phyloP scores from a whole-genome alignment of 1,140 invertebrate genomes.

The Orchesella cincta region DNA sequence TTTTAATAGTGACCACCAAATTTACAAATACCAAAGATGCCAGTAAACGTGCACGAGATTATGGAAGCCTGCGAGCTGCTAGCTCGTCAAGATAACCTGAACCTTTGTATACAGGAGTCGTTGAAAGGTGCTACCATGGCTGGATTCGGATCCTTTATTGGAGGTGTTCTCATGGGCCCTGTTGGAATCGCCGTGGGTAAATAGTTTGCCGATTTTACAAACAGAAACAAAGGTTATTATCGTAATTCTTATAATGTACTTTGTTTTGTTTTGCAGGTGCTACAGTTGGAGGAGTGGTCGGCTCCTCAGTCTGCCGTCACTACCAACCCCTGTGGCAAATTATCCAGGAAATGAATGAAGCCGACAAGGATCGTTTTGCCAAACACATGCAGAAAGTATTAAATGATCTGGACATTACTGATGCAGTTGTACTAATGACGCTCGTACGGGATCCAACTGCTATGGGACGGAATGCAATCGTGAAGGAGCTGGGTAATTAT shows the following conservation, averaged over 20 bases:
- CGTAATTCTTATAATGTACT: not conserved
- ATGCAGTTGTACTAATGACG: constrained; percentile 34
- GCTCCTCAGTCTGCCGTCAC: constrained; percentile 12
- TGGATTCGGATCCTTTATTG: constrained; percentile 37
- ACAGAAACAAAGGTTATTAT: not conserved
- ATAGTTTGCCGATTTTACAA: not conserved
- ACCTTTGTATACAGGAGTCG: constrained; percentile 39
- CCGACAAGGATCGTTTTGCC: constrained; percentile 32
- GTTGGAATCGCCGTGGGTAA: constrained; percentile 43
- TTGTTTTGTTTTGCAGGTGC: constrained; percentile 26
- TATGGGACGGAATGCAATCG: not conserved
- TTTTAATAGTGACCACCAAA: too few species aligned
- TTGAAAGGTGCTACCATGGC: constrained; percentile 41
- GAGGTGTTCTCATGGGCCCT: constrained; percentile 40
- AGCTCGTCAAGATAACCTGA: constrained; percentile 34
- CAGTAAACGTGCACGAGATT: constrained; percentile 33
- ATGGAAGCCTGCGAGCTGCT: constrained; percentile 38
- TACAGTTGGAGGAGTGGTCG: constrained; percentile 36
- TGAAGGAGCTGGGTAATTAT: constrained; percentile 24
- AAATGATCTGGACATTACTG: constrained; percentile 38
- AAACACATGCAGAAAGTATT: constrained; percentile 37
- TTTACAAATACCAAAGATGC: constrained; percentile 27
- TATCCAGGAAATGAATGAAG: constrained; percentile 23
- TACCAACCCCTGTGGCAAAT: constrained; percentile 38
- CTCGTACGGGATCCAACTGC: constrained; percentile 24